Base-by-base conservation (phyloP, 2,888 invertebrate genomes). In the Drosophila anomalata region DNA sequence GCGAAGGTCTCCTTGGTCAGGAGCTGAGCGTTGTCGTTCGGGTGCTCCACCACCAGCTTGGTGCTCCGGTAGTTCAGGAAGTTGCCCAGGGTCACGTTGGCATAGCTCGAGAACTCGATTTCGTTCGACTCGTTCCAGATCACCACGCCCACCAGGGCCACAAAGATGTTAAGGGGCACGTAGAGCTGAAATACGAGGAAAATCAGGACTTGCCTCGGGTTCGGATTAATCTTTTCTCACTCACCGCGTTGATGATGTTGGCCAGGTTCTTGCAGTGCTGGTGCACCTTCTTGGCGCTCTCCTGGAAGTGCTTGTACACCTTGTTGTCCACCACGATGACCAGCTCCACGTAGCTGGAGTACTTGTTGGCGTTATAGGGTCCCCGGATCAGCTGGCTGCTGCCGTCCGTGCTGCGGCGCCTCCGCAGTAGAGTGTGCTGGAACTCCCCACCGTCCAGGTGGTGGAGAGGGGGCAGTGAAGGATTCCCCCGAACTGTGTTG, bases 131-230 rank as follows among this genome's bases (percentile, higher is more conserved):
- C 96, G 12, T 94, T 96, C 99, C 99, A 99, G 41, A 99, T 96
- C 71, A 98, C 98, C 26, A 99, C 97, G 29, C 99, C 99, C n/a
- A 99, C 97, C 79, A 99, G 93, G 0, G 97, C 97, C 90, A 99
- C 95, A 92, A 97, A 98, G 89, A 99, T 98, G 92, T 99, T 98
- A 66, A 99, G 92, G 0, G 98, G 98, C 42, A 96, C 94, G 92
- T 98, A 99, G 7, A 99, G 94, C 99, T 99, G 93, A 50, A 17
- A 33, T 7, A 39, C 5, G 2, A 42, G 41, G 1, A 14, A 0
- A 9, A 11, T 3, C 6, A 33, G 42, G 11, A 12, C 5, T 42
- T 9, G 8, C 9, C 5, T 11, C 11, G 44, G 5, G 0, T 20
- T 11, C 3, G 41, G n/a, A 36, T 5, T 9, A 1, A 42, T n/a